A percentile compares a stretch with the other conserved stretches of the same genome.
Conservation (phyloP, 1,140 invertebrate genomes). For the Brachionus manjavacas region DNA sequence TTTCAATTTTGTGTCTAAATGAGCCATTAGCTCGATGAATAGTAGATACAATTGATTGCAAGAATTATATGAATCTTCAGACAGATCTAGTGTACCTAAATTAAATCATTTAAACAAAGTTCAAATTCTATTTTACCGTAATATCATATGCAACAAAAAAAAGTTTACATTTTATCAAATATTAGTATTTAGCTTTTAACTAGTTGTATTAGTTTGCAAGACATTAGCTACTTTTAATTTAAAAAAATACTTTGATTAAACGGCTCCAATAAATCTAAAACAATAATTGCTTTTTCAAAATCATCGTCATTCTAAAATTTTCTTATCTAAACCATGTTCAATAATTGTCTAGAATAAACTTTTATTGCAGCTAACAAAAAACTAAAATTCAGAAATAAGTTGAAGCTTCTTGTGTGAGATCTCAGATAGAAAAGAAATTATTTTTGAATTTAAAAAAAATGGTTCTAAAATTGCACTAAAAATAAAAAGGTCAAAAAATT, state of each 20-base stretch:
- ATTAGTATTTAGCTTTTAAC: background rate
- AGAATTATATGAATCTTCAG: background rate
- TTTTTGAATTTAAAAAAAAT: too few relatives aligned
- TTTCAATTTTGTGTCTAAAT: background rate
- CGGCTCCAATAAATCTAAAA: background rate
- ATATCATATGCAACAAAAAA: background rate
- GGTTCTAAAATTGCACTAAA: too few relatives aligned
- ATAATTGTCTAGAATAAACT: too few relatives aligned
- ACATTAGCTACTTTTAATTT: background rate
- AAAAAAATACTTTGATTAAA: background rate
- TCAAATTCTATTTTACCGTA: background rate
- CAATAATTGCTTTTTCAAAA: background rate
- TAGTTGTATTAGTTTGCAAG: background rate
- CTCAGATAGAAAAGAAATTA: too few relatives aligned
- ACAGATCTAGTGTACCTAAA: background rate
- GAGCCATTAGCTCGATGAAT: background rate
- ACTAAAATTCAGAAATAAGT: too few relatives aligned
- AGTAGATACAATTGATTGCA: background rate
- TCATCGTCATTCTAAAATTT: too few relatives aligned
- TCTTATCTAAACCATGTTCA: too few relatives aligned
- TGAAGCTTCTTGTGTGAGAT: too few relatives aligned
- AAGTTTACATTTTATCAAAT: background rate
- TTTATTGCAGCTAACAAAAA: too few relatives aligned
- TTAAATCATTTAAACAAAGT: background rate
- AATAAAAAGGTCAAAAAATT: background rate